Conservation (phyloP, 2,113 vertebrate species). For the Mugil cephalus region DNA sequence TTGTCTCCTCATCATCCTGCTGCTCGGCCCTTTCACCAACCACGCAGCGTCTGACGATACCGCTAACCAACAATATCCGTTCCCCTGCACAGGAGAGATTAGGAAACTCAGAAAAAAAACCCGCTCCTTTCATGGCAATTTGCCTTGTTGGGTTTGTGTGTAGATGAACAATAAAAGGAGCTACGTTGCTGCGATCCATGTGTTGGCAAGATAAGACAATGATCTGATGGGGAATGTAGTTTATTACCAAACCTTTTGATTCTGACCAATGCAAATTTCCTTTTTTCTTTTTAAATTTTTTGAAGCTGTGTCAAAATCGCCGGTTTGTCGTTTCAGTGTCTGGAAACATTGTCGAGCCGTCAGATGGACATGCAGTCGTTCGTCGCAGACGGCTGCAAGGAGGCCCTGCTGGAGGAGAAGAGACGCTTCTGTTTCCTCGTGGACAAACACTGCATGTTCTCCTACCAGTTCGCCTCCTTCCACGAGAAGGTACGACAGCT, state of each 20-base stretch:
- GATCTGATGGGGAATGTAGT: neutral
- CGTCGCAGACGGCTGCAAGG: slow-evolving; percentile 93
- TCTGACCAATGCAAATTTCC: neutral
- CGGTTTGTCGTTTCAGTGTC: slow-evolving; percentile 82
- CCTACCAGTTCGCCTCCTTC: slow-evolving; percentile 87
- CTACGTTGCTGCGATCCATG: slow-evolving; percentile 11
- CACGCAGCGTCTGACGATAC: slow-evolving; percentile 23
- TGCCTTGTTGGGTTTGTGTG: slow-evolving; percentile 24
- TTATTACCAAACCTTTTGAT: slow-evolving; percentile 20
- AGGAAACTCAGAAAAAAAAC: slow-evolving; percentile 40
- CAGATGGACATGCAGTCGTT: slow-evolving; percentile 96
- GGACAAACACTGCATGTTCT: slow-evolving; percentile 95
- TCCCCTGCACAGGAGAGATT: slow-evolving; percentile 63
- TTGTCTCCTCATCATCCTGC: neutral
- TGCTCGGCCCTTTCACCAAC: slow-evolving; percentile 38
- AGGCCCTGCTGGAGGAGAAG: slow-evolving; percentile 96
- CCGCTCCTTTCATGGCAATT: slow-evolving; percentile 22
- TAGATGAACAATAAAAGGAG: slow-evolving; percentile 30
- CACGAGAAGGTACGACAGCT: slow-evolving; percentile 88
- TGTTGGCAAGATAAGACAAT: slow-evolving; percentile 63
- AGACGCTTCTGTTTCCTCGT: slow-evolving; percentile 97
- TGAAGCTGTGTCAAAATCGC: neutral
- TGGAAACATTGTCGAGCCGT: slow-evolving; percentile 90
- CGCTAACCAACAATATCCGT: slow-evolving; percentile 23
- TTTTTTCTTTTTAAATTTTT: neutral